Conservation (phyloP, 2,888 invertebrate species). For the Lapara coniferarum region DNA sequence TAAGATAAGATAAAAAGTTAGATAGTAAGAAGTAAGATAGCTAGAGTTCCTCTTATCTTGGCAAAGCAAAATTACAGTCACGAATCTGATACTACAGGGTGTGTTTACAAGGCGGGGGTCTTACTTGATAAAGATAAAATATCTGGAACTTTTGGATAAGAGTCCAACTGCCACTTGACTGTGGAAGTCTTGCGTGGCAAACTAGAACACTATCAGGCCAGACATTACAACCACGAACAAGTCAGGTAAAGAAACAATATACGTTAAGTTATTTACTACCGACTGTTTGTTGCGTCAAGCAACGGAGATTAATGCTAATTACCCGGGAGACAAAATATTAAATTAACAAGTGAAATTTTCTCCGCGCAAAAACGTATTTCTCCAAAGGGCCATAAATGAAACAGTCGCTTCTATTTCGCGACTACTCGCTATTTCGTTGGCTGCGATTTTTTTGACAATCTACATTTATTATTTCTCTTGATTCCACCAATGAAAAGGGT, state of each 20-base stretch:
- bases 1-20: too few relatives aligned
- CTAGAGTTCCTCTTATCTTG: too few relatives aligned
- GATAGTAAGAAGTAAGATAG: too few relatives aligned
- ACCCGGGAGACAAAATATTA: constrained; percentile 38
- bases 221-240: too few relatives aligned
- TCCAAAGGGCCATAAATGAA: constrained; percentile 39
- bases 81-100: too few relatives aligned
- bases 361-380: constrained; percentile 42
- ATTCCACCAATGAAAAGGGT: constrained; percentile 23
- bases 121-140: too few relatives aligned
- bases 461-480: constrained; percentile 24
- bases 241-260: not conserved
- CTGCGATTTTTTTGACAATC: constrained; percentile 28
- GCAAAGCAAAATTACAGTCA: too few relatives aligned
- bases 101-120: too few relatives aligned
- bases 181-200: too few relatives aligned
- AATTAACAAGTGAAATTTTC: constrained; percentile 41
- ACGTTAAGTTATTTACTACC: not conserved
- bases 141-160: too few relatives aligned
- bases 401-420: constrained; percentile 30
- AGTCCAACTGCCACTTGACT: too few relatives aligned
- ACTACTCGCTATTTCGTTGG: constrained; percentile 27
- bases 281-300: constrained; percentile 27
- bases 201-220: too few relatives aligned
- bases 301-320: constrained; percentile 40